Evolutionary conservation across 2,888 invertebrate species (phyloP), one percentile per base, ranked within the genome.

Genomic region (Hirtodrosophila alboralis): DNA sequence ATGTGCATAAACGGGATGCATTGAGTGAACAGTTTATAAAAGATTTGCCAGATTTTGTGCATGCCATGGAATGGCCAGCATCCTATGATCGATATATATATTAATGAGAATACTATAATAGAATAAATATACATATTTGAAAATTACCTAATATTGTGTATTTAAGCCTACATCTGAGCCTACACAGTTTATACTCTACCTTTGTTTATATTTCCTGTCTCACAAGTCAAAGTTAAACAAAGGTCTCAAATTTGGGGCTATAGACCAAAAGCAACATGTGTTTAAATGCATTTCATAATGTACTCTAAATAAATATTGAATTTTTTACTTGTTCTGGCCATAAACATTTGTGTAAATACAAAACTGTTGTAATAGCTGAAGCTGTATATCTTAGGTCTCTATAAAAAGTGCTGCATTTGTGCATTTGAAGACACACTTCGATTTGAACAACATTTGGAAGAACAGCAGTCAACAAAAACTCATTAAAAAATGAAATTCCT

Each of bases 11-110:
- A 3, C 89, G 91, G 54, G 91, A 92, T 14, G 83, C 87, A 1
- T 87, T 90, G 26, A 91, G 91, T 67, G 56, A 88, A 36, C 66
- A 89, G 21, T 91, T 93, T 64, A 75, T 92, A 43, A 75, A 85
- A n/a, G 87, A 90, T 67, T 91, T 93, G 71, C 93, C 93, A 1
- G 80, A 90, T 18, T 93, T 91, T 91, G 89, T 91, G 1, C 91
- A 91, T 83, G 88, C 91, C 9, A 90, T 91, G 70, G 90, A 92
- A 44, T 92, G 91, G 91, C 89, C 92, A 13, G 91, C 91, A 30
- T 90, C 90, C 23, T 92, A 92, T 69, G 90, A 91, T 63, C 84
- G 88, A 9, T 87, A 84, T 58, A 65, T 89, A 37, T 88, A 78
- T 70, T 88, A 88, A 60, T 18, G 14, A n/a, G n/a, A n/a, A 28